These are phyloP conservation scores for Drosophila rufa DNA, from an alignment of 1,140 invertebrate species.

Conservation along the genomic window DNA sequence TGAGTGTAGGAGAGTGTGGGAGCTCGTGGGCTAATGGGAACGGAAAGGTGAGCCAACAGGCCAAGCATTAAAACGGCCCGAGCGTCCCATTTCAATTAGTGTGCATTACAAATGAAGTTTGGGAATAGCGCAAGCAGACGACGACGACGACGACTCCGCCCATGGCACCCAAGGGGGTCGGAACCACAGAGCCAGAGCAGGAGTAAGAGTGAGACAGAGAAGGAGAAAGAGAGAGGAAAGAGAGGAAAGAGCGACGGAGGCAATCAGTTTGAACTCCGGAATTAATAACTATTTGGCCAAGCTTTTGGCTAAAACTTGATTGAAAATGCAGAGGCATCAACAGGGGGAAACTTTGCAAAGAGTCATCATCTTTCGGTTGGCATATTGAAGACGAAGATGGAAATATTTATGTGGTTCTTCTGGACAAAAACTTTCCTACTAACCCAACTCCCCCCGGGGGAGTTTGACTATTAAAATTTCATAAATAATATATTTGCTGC, in stretches of 20 bases:
- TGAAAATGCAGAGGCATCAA: conserved; percentile 29
- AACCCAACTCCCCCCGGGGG: neutral
- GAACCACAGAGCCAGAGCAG: neutral
- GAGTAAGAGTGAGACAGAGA: neutral
- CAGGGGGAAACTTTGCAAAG: conserved; percentile 6
- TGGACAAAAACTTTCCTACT: conserved; percentile 14
- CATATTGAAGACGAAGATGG: neutral
- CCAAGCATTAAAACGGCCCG: conserved; percentile 77
- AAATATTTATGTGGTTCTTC: conserved; percentile 4
- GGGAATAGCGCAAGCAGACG: conserved; percentile 65
- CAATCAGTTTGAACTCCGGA: conserved; percentile 58
- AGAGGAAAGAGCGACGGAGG: conserved; percentile 7
- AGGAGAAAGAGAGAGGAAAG: neutral
- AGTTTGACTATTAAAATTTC: conserved; percentile 15
- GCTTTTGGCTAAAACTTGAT: conserved; percentile 54
- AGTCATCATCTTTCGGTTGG: conserved; percentile 10
- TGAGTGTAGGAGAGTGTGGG: neutral
- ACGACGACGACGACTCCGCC: neutral
- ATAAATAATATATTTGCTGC: conserved; percentile 23
- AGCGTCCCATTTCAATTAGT: conserved; percentile 82
- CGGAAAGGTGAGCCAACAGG: conserved; percentile 35
- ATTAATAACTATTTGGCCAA: conserved; percentile 61
- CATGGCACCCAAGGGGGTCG: conserved; percentile 4
- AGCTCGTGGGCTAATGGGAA: conserved; percentile 10
- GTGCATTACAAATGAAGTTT: conserved; percentile 84